Evolutionary conservation across 2,888 invertebrate genomes (phyloP).

Genomic region (Drosophila atripex): DNA sequence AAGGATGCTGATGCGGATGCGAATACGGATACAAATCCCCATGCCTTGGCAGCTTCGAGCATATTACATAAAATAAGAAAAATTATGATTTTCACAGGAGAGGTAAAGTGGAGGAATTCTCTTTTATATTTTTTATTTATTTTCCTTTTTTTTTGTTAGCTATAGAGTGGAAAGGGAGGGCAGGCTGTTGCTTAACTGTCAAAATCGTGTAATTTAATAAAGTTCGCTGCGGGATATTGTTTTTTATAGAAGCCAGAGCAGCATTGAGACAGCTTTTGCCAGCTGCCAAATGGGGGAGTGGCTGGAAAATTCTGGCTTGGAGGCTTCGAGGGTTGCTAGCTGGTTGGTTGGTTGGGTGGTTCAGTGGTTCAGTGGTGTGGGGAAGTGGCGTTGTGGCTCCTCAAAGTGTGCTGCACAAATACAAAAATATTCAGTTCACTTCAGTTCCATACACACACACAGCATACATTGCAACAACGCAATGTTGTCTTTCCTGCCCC

Average conservation of each 20-base stretch:
- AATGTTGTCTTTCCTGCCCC: slow-evolving; percentile 41
- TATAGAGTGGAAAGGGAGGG: neutral
- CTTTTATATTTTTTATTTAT: neutral
- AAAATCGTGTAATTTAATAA: slow-evolving; percentile 84
- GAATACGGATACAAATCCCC: slow-evolving; percentile 8
- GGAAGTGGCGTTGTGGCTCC: slow-evolving; percentile 31
- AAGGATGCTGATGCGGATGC: slow-evolving; percentile 1
- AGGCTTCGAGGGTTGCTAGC: neutral
- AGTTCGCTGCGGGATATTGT: slow-evolving; percentile 83
- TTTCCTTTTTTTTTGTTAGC: neutral
- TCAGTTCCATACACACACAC: slow-evolving; percentile 25
- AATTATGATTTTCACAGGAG: slow-evolving; percentile 68
- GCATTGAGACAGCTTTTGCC: slow-evolving; percentile 55
- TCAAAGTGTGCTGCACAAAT: slow-evolving; percentile 52
- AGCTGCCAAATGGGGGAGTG: slow-evolving; percentile 57
- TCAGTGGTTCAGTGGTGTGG: neutral
- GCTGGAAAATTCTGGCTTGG: slow-evolving; percentile 22
- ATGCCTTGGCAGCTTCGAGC: slow-evolving; percentile 60
- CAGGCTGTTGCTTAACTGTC: slow-evolving; percentile 79
- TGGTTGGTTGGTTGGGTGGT: neutral
- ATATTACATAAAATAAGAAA: slow-evolving; percentile 74
- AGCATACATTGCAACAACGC: slow-evolving; percentile 37
- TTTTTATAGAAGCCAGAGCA: slow-evolving; percentile 52
- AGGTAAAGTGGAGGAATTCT: slow-evolving; percentile 6
- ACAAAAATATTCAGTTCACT: slow-evolving; percentile 45